Evolutionary conservation across 2,797 vertebrate species (phyloP).

Genomic region (Muraenolepis orangiensis): DNA sequence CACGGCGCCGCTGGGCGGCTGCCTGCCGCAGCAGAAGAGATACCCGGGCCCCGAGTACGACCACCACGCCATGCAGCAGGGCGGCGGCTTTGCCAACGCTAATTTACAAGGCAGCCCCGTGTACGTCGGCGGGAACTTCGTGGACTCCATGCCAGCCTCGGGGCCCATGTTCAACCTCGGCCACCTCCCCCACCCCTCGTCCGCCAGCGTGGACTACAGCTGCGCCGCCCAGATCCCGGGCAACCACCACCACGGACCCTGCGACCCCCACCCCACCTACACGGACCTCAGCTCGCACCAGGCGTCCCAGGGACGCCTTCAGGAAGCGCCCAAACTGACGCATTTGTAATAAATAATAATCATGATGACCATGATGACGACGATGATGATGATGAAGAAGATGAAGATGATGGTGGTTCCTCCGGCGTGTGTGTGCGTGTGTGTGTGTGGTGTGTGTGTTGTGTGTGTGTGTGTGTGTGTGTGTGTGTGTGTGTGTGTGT

Average conservation of each 20-base stretch:
- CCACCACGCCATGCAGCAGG: conserved; percentile 95
- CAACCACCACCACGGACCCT: conserved; percentile 99
- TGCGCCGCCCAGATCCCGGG: conserved; percentile 98
- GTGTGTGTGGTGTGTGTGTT: too few relatives aligned
- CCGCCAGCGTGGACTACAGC: conserved; percentile 99
- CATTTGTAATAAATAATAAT: conserved; percentile 99
- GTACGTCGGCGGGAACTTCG: conserved; percentile 98
- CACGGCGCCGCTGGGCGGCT: conserved; percentile 95
- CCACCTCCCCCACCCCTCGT: conserved; percentile 97
- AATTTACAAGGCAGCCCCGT: conserved; percentile 98
- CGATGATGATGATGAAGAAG: too few relatives aligned
- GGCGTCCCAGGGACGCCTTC: conserved; percentile 99
- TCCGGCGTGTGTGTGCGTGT: too few relatives aligned
- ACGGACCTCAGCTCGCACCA: conserved; percentile 99
- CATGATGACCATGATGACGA: too few relatives aligned
- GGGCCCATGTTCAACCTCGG: conserved; percentile 99
- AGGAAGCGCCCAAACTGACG: conserved; percentile 98
- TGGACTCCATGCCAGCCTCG: conserved; percentile 98
- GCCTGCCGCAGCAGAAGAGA: conserved; percentile 96
- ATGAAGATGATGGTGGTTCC: too few relatives aligned
- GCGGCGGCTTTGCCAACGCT: conserved; percentile 90
- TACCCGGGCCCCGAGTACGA: conserved; percentile 96
- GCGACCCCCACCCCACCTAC: conserved; percentile 98
- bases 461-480: conserved; percentile 45
- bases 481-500: too few relatives aligned